Conservation (phyloP, 64 coral and sea anemone species). For the Exaiptasia diaphana region DNA sequence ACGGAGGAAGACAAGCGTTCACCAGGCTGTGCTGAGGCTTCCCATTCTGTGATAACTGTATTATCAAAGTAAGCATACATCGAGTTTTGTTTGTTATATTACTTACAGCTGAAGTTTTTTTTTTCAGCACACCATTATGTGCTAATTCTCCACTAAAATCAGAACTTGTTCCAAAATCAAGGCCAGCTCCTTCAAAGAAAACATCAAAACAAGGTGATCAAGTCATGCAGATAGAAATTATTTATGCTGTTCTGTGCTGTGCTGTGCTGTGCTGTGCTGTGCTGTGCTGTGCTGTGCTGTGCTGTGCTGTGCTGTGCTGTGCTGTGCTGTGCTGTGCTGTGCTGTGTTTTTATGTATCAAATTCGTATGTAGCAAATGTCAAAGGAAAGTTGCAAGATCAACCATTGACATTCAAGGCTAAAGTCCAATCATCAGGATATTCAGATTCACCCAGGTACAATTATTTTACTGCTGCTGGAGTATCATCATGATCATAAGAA, state of each 20-base stretch:
- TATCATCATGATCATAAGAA: too few species aligned
- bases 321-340: too few species aligned
- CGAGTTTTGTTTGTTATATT: background rate
- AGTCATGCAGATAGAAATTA: background rate
- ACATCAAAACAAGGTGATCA: slow-evolving; percentile 24
- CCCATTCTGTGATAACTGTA: background rate
- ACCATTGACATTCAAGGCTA: slow-evolving; percentile 84
- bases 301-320: too few species aligned
- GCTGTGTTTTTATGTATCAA: too few species aligned
- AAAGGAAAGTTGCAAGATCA: slow-evolving; percentile 50
- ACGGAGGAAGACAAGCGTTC: background rate
- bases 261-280: too few species aligned
- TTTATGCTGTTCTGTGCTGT: background rate
- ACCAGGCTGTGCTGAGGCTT: background rate
- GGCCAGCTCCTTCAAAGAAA: slow-evolving; percentile 28
- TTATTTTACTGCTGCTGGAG: background rate
- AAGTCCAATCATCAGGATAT: slow-evolving; percentile 95
- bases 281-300: too few species aligned
- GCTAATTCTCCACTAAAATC: slow-evolving; percentile 86
- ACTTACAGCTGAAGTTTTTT: background rate
- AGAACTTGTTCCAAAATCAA: slow-evolving; percentile 73
- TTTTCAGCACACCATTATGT: slow-evolving; percentile 66
- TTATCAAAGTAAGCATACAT: background rate
- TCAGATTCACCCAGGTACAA: slow-evolving; percentile 62
- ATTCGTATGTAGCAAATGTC: too few species aligned